A percentile compares a stretch with the other conserved stretches of the same genome.
Conservation (phyloP, 2,888 invertebrate genomes). For the Crossocerus cetratus region DNA sequence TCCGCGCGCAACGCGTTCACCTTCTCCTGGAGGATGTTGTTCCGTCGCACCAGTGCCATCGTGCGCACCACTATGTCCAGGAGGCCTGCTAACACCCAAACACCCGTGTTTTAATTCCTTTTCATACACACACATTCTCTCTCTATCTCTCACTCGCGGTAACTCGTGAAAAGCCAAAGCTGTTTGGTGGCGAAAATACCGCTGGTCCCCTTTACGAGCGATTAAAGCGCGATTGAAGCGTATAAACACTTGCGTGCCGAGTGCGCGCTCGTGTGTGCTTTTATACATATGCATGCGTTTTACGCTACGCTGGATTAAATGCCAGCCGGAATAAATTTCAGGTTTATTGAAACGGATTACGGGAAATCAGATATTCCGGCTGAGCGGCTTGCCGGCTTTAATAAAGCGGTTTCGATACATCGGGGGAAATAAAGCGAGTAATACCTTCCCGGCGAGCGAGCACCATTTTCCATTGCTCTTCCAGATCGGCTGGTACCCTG, state of each 20-base stretch:
- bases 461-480: conserved; percentile 50
- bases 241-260: too few relatives aligned
- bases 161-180: too few relatives aligned
- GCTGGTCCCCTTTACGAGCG: too few relatives aligned
- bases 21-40: conserved; percentile 66
- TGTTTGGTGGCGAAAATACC: too few relatives aligned
- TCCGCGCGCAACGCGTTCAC: conserved; percentile 66
- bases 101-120: background rate
- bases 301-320: background rate
- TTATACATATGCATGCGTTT: background rate
- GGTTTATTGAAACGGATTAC: background rate
- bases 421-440: background rate
- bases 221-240: too few relatives aligned
- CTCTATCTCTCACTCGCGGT: background rate
- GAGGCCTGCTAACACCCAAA: conserved; percentile 53
- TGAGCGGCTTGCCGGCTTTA: background rate
- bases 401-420: too few relatives aligned
- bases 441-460: conserved; percentile 63
- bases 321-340: background rate
- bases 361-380: background rate
- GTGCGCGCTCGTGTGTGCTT: background rate
- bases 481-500: conserved; percentile 38
- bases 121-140: background rate
- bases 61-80: conserved; percentile 66
- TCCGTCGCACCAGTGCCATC: conserved; percentile 64